phyloP scores from a whole-genome alignment of 2,797 vertebrate species.

The Rhyacichthys aspro region DNA sequence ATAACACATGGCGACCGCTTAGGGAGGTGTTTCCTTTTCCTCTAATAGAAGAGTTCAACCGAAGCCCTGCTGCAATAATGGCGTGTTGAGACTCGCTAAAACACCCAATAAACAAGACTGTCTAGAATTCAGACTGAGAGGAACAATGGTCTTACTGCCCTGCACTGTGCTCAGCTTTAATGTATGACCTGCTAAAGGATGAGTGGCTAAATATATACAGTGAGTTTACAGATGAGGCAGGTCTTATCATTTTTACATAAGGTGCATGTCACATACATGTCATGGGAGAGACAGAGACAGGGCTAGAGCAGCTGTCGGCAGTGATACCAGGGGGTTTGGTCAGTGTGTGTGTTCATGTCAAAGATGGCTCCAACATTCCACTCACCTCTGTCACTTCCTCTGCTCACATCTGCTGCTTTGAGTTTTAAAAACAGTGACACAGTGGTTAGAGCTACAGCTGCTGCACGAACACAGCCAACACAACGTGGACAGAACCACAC shows the following conservation, averaged over 20 bases:
- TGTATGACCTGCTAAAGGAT: constrained; percentile 8
- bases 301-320: constrained; percentile 46
- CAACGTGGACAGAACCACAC: constrained; percentile 16
- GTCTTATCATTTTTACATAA: constrained; percentile 19
- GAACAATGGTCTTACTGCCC: constrained; percentile 43
- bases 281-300: constrained; percentile 16
- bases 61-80: constrained; percentile 35
- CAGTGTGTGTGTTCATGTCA: constrained; percentile 29
- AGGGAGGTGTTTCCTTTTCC: constrained; percentile 42
- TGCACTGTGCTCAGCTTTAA: background rate
- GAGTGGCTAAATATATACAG: background rate
- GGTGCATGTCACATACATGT: background rate
- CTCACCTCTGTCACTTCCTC: constrained; percentile 97
- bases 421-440: constrained; percentile 73
- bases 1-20: background rate
- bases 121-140: constrained; percentile 7
- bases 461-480: constrained; percentile 38
- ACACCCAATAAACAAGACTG: constrained; percentile 39
- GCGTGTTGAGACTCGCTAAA: constrained; percentile 33
- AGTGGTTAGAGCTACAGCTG: constrained; percentile 72
- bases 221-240: background rate
- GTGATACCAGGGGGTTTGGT: constrained; percentile 15
- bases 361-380: constrained; percentile 79
- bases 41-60: constrained; percentile 23
- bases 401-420: constrained; percentile 91